Evolutionary conservation across 35 echinoderm and acorn worm genomes (phyloP).

Genomic region (Acanthaster planci): DNA sequence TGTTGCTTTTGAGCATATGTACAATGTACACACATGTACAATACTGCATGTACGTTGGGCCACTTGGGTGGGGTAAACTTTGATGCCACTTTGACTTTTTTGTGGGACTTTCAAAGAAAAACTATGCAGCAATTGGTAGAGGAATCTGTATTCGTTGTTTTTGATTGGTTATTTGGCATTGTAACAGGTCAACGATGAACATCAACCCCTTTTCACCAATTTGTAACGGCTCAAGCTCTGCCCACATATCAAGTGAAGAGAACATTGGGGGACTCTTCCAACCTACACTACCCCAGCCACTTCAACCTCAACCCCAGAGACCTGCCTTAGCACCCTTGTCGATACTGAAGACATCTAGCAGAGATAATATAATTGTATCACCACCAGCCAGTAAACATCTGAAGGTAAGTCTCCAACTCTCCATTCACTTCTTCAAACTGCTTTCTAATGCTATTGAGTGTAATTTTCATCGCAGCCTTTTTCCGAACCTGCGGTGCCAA

Average conservation of each 20-base stretch:
- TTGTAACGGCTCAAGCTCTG: slow-evolving; percentile 9
- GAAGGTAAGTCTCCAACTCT: slow-evolving; percentile 24
- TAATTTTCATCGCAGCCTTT: neutral
- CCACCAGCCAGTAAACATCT: slow-evolving; percentile 34
- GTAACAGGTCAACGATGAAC: slow-evolving; percentile 60
- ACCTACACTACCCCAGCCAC: slow-evolving; percentile 16
- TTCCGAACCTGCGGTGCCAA: too few species aligned
- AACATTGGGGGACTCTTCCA: slow-evolving; percentile 1
- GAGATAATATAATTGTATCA: slow-evolving; percentile 48
- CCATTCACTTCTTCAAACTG: neutral
- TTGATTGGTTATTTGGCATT: neutral
- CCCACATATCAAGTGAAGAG: slow-evolving; percentile 14
- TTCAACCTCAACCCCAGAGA: slow-evolving; percentile 24
- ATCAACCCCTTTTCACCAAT: slow-evolving; percentile 53
- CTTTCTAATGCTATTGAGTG: neutral
- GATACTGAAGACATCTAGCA: slow-evolving; percentile 53
- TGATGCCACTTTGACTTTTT: too few species aligned
- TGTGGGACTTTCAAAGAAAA: too few species aligned
- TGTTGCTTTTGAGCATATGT: too few species aligned
- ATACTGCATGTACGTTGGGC: too few species aligned
- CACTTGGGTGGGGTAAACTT: too few species aligned
- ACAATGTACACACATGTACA: too few species aligned
- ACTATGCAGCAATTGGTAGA: too few species aligned
- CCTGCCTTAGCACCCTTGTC: slow-evolving; percentile 23
- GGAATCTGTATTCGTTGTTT: too few species aligned